Conservation (phyloP, 2,797 vertebrate species). For the Gallinago stenura region DNA sequence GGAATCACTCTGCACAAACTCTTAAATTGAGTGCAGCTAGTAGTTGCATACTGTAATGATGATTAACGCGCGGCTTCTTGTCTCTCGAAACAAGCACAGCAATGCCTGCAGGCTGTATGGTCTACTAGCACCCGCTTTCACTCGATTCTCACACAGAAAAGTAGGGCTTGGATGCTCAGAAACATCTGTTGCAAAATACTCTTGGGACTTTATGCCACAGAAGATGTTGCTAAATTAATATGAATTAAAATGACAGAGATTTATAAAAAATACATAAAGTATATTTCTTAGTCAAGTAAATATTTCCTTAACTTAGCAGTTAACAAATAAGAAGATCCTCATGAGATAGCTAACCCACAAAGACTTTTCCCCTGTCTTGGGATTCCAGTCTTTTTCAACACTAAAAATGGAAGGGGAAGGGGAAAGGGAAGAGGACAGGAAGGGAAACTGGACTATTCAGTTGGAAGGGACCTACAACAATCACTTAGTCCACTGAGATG, state of each 20-base stretch:
- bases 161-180: neutral
- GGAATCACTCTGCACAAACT: neutral
- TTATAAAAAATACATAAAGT: neutral
- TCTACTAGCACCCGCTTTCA: neutral
- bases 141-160: neutral
- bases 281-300: neutral
- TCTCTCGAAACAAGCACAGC: neutral
- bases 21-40: neutral
- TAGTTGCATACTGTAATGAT: neutral
- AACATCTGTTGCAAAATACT: neutral
- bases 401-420: neutral
- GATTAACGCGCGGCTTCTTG: neutral
- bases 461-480: neutral
- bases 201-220: neutral
- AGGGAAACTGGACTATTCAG: too few species aligned
- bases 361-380: neutral
- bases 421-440: neutral
- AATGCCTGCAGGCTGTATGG: neutral
- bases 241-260: neutral
- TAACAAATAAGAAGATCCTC: neutral
- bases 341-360: neutral
- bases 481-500: neutral
- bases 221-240: neutral
- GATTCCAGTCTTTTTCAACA: neutral
- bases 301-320: neutral